phyloP scores from a whole-genome alignment of 1,140 invertebrate genomes.

The Caerostris extrusa region DNA sequence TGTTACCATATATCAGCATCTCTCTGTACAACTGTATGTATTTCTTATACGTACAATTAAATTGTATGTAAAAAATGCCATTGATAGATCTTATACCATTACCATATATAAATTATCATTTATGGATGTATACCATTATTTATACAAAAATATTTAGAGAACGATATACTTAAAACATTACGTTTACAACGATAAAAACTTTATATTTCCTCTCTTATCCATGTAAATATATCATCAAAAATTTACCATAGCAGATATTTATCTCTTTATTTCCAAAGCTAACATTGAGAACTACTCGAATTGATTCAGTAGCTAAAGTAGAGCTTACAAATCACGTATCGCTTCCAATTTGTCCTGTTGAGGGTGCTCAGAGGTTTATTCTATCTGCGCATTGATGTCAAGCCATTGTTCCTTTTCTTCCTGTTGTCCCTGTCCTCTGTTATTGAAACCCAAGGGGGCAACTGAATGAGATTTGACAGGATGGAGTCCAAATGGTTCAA shows the following conservation, averaged over 20 bases:
- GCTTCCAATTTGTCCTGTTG: constrained; percentile 31
- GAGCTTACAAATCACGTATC: background rate
- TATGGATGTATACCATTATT: too few species aligned
- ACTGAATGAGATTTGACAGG: constrained; percentile 62
- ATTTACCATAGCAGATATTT: background rate
- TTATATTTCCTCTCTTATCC: too few species aligned
- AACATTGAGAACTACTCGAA: background rate
- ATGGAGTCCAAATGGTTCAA: constrained; percentile 59
- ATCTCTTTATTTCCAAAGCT: background rate
- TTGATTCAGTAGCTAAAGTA: background rate
- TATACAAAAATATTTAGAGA: too few species aligned
- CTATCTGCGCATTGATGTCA: constrained; percentile 46
- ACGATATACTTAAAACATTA: too few species aligned
- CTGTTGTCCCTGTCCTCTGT: constrained; percentile 8
- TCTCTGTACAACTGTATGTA: too few species aligned
- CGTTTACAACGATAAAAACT: too few species aligned
- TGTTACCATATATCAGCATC: too few species aligned
- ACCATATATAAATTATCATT: too few species aligned
- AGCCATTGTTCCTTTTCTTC: constrained; percentile 56
- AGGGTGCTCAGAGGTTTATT: constrained; percentile 2
- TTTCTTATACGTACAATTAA: too few species aligned
- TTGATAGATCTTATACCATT: too few species aligned
- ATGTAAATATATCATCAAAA: too few species aligned
- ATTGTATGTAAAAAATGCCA: too few species aligned
- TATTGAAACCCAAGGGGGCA: constrained; percentile 63